These are phyloP conservation scores for Tenthredo scrophulariae DNA, from an alignment of 2,888 invertebrate genomes.

Conservation along the genomic window DNA sequence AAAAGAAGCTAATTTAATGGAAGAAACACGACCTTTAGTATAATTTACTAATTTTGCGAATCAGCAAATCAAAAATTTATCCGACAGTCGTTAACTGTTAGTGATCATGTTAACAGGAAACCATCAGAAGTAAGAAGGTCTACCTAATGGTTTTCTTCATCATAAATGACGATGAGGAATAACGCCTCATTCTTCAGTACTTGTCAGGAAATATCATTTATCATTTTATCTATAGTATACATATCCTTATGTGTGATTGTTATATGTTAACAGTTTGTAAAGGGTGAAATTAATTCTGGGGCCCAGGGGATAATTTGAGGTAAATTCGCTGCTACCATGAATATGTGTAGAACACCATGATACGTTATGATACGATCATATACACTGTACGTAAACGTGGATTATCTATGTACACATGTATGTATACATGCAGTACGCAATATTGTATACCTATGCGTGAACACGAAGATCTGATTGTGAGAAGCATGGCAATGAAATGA, in stretches of 20 bases:
- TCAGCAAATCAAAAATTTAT: neutral
- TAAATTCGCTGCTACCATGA: neutral
- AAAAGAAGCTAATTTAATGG: no score
- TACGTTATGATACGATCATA: neutral
- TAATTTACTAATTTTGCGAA: neutral
- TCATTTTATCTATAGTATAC: no score
- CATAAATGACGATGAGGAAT: neutral
- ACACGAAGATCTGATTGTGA: constrained; percentile 2
- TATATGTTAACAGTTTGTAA: neutral
- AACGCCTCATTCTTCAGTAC: neutral
- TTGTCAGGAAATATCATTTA: neutral
- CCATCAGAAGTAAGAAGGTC: no score
- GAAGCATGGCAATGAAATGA: constrained; percentile 8
- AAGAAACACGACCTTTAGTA: neutral
- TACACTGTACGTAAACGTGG: neutral
- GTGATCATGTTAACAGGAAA: no score
- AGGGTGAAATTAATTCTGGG: neutral
- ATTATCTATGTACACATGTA: neutral
- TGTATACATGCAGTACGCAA: neutral
- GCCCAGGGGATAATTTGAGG: neutral
- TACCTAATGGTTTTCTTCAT: no score
- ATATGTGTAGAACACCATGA: neutral
- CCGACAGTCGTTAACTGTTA: neutral
- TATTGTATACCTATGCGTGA: neutral
- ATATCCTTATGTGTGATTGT: neutral